phyloP scores from a whole-genome alignment of 2,888 invertebrate species.

The Stictocephala bisonia region DNA sequence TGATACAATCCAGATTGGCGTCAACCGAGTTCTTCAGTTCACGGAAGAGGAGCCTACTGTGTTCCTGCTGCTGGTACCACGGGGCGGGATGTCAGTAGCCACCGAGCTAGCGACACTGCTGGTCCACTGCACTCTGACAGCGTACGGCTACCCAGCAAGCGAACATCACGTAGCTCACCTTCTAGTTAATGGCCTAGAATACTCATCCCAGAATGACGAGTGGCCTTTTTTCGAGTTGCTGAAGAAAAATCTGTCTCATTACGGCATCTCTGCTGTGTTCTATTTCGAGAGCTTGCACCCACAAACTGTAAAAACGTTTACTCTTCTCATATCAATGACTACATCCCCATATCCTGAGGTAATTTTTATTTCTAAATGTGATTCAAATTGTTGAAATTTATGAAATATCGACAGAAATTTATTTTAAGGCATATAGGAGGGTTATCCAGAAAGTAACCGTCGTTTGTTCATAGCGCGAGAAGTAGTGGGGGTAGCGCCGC shows the following conservation, averaged over 20 bases:
- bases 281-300: slow-evolving; percentile 8
- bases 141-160: background rate
- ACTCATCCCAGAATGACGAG: slow-evolving; percentile 1
- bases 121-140: background rate
- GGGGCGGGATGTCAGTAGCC: background rate
- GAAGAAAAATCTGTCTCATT: background rate
- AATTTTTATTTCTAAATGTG: too few relatives aligned
- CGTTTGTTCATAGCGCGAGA: too few relatives aligned
- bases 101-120: background rate
- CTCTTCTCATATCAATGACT: background rate
- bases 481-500: too few relatives aligned
- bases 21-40: background rate
- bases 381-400: too few relatives aligned
- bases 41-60: slow-evolving; percentile 7
- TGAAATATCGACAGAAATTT: too few relatives aligned
- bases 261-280: slow-evolving; percentile 7
- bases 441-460: too few relatives aligned
- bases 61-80: background rate
- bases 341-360: background rate
- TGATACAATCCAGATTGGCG: background rate
- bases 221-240: slow-evolving; percentile 16
- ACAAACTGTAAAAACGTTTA: background rate
- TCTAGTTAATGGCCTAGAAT: background rate
- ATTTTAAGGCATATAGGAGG: too few relatives aligned
- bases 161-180: background rate